phyloP scores from a whole-genome alignment of 1,140 invertebrate species.

The Meloidogyne floridensis region DNA sequence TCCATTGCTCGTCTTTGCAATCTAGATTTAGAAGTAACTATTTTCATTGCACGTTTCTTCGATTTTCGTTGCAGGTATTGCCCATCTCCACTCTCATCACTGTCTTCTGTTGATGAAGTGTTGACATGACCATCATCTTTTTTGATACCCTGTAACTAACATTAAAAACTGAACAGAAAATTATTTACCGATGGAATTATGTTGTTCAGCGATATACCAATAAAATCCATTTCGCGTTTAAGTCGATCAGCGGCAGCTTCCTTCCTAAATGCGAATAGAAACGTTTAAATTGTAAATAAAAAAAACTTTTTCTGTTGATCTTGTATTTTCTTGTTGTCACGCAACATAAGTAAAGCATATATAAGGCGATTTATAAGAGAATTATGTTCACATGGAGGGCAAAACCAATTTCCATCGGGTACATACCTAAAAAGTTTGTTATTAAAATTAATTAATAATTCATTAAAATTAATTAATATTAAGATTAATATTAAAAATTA shows the following conservation, averaged over 20 bases:
- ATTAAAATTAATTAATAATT: too few relatives aligned
- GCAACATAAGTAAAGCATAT: constrained; percentile 27
- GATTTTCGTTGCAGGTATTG: constrained; percentile 57
- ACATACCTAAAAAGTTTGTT: constrained; percentile 37
- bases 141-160: not conserved
- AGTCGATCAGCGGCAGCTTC: constrained; percentile 55
- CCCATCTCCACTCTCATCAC: constrained; percentile 37
- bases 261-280: constrained; percentile 35
- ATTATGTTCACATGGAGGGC: constrained; percentile 68
- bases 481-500: too few relatives aligned
- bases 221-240: constrained; percentile 60
- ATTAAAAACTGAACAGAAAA: not conserved
- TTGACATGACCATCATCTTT: constrained; percentile 8
- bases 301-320: constrained; percentile 49
- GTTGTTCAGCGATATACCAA: constrained; percentile 58
- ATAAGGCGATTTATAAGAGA: constrained; percentile 44
- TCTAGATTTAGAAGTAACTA: constrained; percentile 36
- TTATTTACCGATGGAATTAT: constrained; percentile 46
- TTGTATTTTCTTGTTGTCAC: constrained; percentile 37
- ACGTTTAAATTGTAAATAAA: not conserved
- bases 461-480: too few relatives aligned
- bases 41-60: constrained; percentile 55
- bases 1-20: constrained; percentile 16
- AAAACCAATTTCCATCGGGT: constrained; percentile 67
- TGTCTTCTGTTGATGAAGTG: constrained; percentile 14